These are phyloP conservation scores for Discoglossus pictus DNA, from an alignment of 2,797 vertebrate species.

Conservation along the genomic window DNA sequence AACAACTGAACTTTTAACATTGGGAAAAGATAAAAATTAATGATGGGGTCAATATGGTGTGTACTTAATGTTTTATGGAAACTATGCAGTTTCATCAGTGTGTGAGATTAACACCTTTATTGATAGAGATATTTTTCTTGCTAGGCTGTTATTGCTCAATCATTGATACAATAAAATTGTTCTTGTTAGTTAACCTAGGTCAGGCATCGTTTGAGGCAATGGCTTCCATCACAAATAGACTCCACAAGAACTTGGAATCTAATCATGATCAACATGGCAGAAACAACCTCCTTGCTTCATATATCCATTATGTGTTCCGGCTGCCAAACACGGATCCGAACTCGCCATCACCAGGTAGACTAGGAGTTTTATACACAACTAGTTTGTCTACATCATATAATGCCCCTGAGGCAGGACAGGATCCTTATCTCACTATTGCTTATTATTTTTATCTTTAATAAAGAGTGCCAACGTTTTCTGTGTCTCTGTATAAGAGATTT, in stretches of 20 bases:
- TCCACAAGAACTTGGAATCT: conserved; percentile 94
- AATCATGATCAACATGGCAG: conserved; percentile 96
- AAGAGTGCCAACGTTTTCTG: too few species aligned
- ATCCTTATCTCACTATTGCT: too few species aligned
- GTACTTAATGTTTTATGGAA: conserved; percentile 17
- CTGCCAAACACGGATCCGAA: conserved; percentile 93
- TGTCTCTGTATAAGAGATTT: too few species aligned
- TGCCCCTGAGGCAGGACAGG: too few species aligned
- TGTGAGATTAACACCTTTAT: conserved; percentile 19
- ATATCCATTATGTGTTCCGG: conserved; percentile 95
- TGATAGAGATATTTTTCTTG: conserved; percentile 1
- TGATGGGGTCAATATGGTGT: neutral
- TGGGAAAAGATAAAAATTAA: conserved; percentile 24
- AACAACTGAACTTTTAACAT: conserved; percentile 11
- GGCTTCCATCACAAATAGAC: conserved; percentile 95
- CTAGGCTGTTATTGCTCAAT: neutral
- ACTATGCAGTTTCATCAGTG: neutral
- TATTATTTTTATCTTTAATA: too few species aligned
- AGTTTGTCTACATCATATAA: too few species aligned
- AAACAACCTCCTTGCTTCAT: conserved; percentile 92
- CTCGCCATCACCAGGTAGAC: conserved; percentile 90
- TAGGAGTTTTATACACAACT: too few species aligned
- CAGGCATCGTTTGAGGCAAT: conserved; percentile 97
- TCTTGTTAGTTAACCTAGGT: conserved; percentile 88
- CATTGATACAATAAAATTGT: conserved; percentile 16